Evolutionary conservation across 2,797 vertebrate genomes (phyloP), one percentile per base, ranked within the genome.

Genomic region (Sebastolobus alascanus): DNA sequence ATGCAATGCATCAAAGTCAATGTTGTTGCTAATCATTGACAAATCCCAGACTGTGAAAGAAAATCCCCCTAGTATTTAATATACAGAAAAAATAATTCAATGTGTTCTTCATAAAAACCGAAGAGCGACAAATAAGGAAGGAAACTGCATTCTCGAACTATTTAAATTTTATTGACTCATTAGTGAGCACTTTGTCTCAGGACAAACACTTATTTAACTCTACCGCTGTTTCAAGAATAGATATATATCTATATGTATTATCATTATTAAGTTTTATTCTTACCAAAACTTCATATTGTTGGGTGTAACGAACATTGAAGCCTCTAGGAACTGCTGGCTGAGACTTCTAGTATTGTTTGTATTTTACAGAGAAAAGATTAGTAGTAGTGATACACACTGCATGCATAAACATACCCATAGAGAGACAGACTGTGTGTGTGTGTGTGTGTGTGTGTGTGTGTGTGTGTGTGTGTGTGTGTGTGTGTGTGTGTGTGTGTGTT

Each of bases 401-500:
- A 22, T 38, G n/a, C 0, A 29, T 25, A 66, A 43, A 71, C 63
- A 67, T 6, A 65, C n/a, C 12, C 33, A 29, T 27, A 29, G 18
- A 14, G 50, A 14, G 35, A 8, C 20, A 25, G 25, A 58, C 7
- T 65, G 33, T 20, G 68, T 75, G 75, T 71, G 78, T 84, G 83
- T 88, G 68, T 75, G 75, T 71, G 78, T 85, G 83, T 90, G 65
- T 75, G 75, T 71, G 78, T 84, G 83, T 89, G 68, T 75, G 75
- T 71, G 78, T 85, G 83, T 90, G 68, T 75, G 75, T 71, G 78
- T 84, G 83, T 90, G 68, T 75, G 75, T 71, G 79, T 85, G 83
- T 90, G 68, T 75, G 75, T 71, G 78, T 84, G 83, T 90, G 77
- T 56, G 68, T 75, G 75, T 71, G 78, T 85, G 83, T 90, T 82